Conservation (phyloP, 1,140 invertebrate species). For the Drosophila kanapiae region DNA sequence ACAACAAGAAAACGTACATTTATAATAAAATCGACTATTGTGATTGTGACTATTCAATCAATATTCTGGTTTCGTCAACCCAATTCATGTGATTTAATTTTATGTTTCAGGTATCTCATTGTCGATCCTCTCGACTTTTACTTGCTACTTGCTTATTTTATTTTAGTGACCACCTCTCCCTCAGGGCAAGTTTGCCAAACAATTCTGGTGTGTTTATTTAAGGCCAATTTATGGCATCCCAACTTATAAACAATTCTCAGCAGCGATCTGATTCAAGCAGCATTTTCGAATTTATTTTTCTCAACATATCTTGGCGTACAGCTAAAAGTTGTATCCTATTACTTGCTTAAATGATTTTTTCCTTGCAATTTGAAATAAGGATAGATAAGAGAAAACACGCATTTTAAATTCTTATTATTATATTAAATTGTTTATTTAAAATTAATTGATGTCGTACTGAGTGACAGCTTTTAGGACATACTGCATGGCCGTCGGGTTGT, state of each 20-base stretch:
- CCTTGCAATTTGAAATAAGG: no score
- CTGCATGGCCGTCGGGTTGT: slow-evolving; percentile 76
- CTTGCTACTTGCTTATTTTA: background rate
- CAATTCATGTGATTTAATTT: background rate
- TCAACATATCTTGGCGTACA: background rate
- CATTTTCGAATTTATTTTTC: background rate
- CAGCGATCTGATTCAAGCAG: background rate
- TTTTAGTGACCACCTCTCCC: background rate
- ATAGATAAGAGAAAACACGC: no score
- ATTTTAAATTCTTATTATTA: no score
- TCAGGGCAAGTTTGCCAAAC: slow-evolving; percentile 1
- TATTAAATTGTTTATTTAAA: no score
- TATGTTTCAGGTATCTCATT: background rate
- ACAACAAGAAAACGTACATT: no score
- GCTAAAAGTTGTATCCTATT: background rate
- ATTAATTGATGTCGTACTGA: no score
- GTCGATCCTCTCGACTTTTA: background rate
- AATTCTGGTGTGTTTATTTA: slow-evolving; percentile 1
- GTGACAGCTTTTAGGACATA: slow-evolving; percentile 59
- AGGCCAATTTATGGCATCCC: slow-evolving; percentile 4
- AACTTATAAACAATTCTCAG: background rate
- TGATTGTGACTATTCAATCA: background rate
- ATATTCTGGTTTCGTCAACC: background rate
- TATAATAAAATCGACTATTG: no score
- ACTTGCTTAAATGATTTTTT: background rate